These are phyloP conservation scores for Exephanes ischioxanthus DNA, from an alignment of 2,888 invertebrate species.

Conservation along the genomic window DNA sequence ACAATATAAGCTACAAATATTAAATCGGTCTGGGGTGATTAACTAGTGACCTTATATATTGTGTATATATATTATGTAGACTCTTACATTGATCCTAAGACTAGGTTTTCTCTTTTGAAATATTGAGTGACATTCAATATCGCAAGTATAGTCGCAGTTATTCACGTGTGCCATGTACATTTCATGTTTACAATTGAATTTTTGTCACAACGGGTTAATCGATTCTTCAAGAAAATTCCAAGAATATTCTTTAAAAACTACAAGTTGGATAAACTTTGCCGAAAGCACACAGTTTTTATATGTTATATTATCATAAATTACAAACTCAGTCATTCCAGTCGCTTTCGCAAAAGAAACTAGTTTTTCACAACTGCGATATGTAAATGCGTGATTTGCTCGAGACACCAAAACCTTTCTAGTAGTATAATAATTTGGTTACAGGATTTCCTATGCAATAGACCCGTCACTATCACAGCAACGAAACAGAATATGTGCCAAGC, in stretches of 20 bases:
- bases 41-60: neutral
- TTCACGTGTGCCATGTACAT: too few species aligned
- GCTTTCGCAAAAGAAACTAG: neutral
- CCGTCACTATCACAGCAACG: neutral
- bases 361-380: neutral
- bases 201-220: too few species aligned
- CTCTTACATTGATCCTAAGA: neutral
- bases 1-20: neutral
- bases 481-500: conserved; percentile 4
- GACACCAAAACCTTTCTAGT: neutral
- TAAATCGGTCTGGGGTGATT: neutral
- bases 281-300: neutral
- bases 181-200: too few species aligned
- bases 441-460: conserved; percentile 9
- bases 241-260: neutral
- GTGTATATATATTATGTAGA: neutral
- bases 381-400: neutral
- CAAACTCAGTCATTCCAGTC: neutral
- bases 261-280: neutral
- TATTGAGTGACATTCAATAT: neutral
- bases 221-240: neutral
- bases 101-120: neutral
- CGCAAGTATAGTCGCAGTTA: neutral
- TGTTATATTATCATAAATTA: neutral
- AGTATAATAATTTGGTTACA: neutral